phyloP scores from a whole-genome alignment of 2,113 vertebrate genomes.

The Chrysochloris asiatica region DNA sequence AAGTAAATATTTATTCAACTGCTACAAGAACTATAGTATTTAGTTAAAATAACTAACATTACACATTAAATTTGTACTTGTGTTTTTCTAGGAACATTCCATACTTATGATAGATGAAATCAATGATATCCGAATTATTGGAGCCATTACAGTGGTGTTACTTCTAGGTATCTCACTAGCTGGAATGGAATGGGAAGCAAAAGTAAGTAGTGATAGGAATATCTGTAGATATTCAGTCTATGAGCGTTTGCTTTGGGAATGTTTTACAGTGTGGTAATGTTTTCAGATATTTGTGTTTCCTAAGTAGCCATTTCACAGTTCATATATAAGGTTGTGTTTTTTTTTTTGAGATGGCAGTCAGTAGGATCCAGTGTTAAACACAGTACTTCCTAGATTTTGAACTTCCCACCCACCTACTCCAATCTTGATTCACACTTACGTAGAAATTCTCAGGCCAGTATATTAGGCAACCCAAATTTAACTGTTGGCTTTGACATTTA shows the following conservation, averaged over 20 bases:
- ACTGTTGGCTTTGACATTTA: conserved; percentile 8
- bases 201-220: conserved; percentile 86
- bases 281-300: conserved; percentile 26
- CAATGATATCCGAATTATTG: conserved; percentile 96
- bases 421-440: not conserved
- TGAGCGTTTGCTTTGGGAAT: not conserved
- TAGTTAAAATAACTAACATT: conserved; percentile 3
- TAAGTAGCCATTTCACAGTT: conserved; percentile 20
- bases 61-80: not conserved
- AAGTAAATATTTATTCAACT: not conserved
- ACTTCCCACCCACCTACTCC: not conserved
- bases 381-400: not conserved
- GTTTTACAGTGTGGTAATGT: not conserved
- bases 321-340: not conserved
- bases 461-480: not conserved
- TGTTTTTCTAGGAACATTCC: conserved; percentile 85
- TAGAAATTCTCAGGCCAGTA: conserved; percentile 22
- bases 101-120: conserved; percentile 90
- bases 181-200: conserved; percentile 99
- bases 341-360: conserved; percentile 4
- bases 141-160: conserved; percentile 94
- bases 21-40: not conserved
- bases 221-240: not conserved
- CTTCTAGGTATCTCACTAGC: conserved; percentile 97
- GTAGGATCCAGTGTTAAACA: conserved; percentile 18